These are phyloP conservation scores for Harpalus rufipes DNA, from an alignment of 2,888 invertebrate genomes.

Conservation along the genomic window DNA sequence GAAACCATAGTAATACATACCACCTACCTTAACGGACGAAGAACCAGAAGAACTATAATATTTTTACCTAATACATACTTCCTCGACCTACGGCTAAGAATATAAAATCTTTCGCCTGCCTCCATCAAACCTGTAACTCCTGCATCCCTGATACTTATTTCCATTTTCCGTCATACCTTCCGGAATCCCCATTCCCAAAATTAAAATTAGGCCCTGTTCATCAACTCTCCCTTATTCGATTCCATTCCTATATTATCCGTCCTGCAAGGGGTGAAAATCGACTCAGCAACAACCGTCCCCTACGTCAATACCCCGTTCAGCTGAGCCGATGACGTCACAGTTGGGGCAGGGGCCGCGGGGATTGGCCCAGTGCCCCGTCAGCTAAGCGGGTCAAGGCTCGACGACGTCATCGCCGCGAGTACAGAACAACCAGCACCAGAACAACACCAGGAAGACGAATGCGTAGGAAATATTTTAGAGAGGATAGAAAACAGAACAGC, in stretches of 20 bases:
- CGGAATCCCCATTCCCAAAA: no score
- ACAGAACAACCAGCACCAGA: background rate
- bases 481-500: no score
- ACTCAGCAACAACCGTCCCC: slow-evolving; percentile 7
- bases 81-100: no score
- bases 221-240: background rate
- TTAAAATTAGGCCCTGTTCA: background rate
- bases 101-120: no score
- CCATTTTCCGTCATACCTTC: no score
- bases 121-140: no score
- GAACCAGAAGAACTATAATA: no score
- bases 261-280: background rate
- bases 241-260: background rate
- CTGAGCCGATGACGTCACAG: slow-evolving; percentile 40
- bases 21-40: no score
- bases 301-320: slow-evolving; percentile 48
- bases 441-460: background rate
- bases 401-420: slow-evolving; percentile 16
- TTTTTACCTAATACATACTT: no score
- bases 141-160: no score
- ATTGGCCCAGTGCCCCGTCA: slow-evolving; percentile 55
- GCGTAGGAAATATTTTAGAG: no score
- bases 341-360: background rate
- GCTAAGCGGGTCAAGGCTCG: slow-evolving; percentile 50
- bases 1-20: no score